These are phyloP conservation scores for Neodon shergylaensis DNA, from an alignment of 2,113 vertebrate genomes.

Conservation along the genomic window DNA sequence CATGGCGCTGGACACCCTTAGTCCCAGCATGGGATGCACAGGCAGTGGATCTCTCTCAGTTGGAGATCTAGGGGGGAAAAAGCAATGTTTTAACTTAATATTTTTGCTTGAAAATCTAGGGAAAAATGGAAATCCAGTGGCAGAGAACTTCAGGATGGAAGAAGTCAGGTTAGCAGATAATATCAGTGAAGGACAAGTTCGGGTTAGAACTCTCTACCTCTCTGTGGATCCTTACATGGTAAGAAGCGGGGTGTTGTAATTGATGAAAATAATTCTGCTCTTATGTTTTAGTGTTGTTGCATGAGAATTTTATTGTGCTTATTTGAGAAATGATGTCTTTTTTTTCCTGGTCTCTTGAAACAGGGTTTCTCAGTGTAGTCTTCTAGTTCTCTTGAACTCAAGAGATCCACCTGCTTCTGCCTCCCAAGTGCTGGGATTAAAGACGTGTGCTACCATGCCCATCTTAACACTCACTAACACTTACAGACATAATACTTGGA, in stretches of 20 bases:
- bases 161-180: slow-evolving; percentile 84
- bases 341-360: not conserved
- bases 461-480: not conserved
- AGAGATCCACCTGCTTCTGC: too few relatives aligned
- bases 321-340: slow-evolving; percentile 36
- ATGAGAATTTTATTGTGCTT: slow-evolving; percentile 50
- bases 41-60: not conserved
- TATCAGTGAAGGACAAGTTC: slow-evolving; percentile 88
- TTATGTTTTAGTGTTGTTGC: not conserved
- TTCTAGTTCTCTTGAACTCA: too few relatives aligned
- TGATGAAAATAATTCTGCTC: slow-evolving; percentile 41
- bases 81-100: slow-evolving; percentile 20
- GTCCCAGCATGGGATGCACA: not conserved
- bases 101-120: slow-evolving; percentile 84
- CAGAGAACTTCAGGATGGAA: slow-evolving; percentile 92
- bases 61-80: not conserved
- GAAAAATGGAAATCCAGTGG: slow-evolving; percentile 89
- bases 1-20: not conserved
- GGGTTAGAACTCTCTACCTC: slow-evolving; percentile 92
- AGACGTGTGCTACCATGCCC: not conserved
- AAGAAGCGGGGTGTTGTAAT: slow-evolving; percentile 67
- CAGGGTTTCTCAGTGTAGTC: not conserved
- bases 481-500: not conserved
- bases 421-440: not conserved
- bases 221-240: slow-evolving; percentile 99